A percentile compares a stretch with the other conserved stretches of the same genome.
These are phyloP conservation scores for Forbesichthys papilliferus DNA, from an alignment of 2,113 vertebrate species.

Conservation along the genomic window DNA sequence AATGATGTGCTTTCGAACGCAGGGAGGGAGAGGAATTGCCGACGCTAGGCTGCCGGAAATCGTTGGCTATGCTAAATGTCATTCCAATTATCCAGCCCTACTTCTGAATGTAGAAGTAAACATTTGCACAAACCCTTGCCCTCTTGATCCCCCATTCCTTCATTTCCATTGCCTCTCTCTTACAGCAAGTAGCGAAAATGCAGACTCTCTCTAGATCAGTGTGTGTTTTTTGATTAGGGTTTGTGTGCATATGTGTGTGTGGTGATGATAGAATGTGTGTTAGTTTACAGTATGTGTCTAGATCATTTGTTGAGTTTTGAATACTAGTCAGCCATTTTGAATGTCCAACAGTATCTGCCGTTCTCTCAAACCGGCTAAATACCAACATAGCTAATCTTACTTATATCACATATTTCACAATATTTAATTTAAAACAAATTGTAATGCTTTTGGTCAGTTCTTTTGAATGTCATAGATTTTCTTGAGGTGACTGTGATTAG, in stretches of 20 bases:
- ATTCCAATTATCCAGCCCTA: constrained; percentile 73
- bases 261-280: background rate
- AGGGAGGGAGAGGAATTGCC: constrained; percentile 21
- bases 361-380: too few species aligned
- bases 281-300: background rate
- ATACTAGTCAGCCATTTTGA: background rate
- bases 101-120: constrained; percentile 61
- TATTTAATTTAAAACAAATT: too few species aligned
- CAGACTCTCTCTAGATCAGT: background rate
- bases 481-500: too few species aligned
- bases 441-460: too few species aligned
- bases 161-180: constrained; percentile 1
- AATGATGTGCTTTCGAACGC: constrained; percentile 72
- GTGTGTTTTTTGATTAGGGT: background rate
- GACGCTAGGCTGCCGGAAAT: constrained; percentile 25
- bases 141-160: constrained; percentile 28
- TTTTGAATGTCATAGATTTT: too few species aligned
- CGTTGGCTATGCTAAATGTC: constrained; percentile 70
- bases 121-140: constrained; percentile 62
- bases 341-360: too few species aligned
- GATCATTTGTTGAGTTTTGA: background rate
- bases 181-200: constrained; percentile 21
- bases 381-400: too few species aligned
- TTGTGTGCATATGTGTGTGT: background rate
- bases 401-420: too few species aligned